Percentiles rank a stretch among this genome's conserved stretches.
Evolutionary conservation across 2,113 vertebrate genomes (phyloP).

Genomic region (Lonchura striata): DNA sequence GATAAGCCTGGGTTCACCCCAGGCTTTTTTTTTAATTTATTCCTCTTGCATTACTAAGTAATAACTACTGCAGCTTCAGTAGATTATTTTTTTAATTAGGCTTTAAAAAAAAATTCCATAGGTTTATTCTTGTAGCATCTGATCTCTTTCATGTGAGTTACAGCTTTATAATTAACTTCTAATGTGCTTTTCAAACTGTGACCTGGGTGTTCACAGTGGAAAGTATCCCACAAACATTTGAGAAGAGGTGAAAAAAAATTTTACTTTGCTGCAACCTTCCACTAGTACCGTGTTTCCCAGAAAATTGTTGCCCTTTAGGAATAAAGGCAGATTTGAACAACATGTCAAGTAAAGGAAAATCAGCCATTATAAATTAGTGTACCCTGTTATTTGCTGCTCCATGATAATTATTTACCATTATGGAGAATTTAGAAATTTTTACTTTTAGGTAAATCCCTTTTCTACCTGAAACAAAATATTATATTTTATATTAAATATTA

Average conservation of each 20-base stretch:
- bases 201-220: neutral
- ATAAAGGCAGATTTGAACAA: neutral
- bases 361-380: neutral
- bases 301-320: neutral
- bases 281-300: neutral
- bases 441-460: neutral
- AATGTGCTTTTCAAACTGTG: neutral
- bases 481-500: too few species aligned
- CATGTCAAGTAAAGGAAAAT: neutral
- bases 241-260: neutral
- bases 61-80: neutral
- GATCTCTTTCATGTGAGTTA: neutral
- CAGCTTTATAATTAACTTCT: neutral
- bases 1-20: too few species aligned
- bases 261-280: neutral
- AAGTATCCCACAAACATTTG: neutral
- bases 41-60: neutral
- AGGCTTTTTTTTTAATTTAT: neutral
- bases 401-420: neutral
- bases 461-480: neutral
- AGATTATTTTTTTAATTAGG: neutral
- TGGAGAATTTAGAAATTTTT: neutral
- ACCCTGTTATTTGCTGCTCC: neutral
- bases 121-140: neutral
- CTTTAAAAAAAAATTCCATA: neutral